Conservation (phyloP, 2,888 invertebrate species). For the Melanostoma scalare region DNA sequence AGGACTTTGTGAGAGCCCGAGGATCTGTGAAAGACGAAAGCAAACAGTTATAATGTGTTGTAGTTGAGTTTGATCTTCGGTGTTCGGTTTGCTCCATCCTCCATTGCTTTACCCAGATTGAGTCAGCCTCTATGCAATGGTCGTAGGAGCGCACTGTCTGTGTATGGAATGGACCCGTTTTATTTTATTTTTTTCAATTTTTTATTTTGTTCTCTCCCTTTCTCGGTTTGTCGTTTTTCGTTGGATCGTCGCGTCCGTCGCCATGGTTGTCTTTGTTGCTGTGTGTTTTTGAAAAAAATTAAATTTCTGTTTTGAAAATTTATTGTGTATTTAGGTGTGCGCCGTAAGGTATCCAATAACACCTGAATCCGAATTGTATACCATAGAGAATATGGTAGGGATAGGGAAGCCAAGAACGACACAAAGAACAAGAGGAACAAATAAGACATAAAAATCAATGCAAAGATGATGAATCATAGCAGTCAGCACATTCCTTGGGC, state of each 20-base stretch:
- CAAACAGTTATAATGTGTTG: slow-evolving; percentile 70
- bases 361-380: slow-evolving; percentile 44
- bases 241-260: not conserved
- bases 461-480: slow-evolving; percentile 67
- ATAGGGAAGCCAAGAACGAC: slow-evolving; percentile 3
- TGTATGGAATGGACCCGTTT: not conserved
- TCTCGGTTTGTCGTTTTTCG: not conserved
- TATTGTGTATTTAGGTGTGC: slow-evolving; percentile 69
- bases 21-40: slow-evolving; percentile 64
- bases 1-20: slow-evolving; percentile 7
- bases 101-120: not conserved
- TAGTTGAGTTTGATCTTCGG: slow-evolving; percentile 36
- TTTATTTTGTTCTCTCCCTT: not conserved
- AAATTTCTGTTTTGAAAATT: slow-evolving; percentile 55
- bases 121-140: not conserved
- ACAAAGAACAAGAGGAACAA: slow-evolving; percentile 44
- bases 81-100: slow-evolving; percentile 42
- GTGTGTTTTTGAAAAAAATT: slow-evolving; percentile 47
- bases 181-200: slow-evolving; percentile 4
- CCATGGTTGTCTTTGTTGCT: slow-evolving; percentile 33
- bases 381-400: not conserved
- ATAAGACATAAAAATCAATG: slow-evolving; percentile 69
- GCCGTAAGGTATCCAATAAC: slow-evolving; percentile 71
- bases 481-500: slow-evolving; percentile 55
- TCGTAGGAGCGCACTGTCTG: not conserved